These are phyloP conservation scores for Galaxias olidus DNA, from an alignment of 2,797 vertebrate genomes.

Conservation along the genomic window DNA sequence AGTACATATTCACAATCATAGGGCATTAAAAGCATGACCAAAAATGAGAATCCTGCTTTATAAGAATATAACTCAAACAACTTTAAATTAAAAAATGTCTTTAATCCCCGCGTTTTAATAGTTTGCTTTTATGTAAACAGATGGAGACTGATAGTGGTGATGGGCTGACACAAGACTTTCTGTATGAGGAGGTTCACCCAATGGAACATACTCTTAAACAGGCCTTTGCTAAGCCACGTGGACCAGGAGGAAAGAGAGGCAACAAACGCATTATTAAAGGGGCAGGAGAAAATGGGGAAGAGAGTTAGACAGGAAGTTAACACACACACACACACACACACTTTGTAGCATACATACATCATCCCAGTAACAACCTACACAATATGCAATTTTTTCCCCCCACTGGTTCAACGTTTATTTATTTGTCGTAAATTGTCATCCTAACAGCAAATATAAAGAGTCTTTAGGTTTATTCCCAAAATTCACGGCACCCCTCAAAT, in stretches of 20 bases:
- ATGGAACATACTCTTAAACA: constrained; percentile 96
- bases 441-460: too few species aligned
- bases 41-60: too few species aligned
- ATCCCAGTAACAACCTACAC: constrained; percentile 28
- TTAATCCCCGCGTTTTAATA: background rate
- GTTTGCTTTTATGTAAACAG: constrained; percentile 58
- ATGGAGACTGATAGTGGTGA: constrained; percentile 94
- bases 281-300: constrained; percentile 88
- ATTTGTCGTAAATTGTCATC: too few species aligned
- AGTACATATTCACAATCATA: background rate
- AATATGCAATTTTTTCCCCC: constrained; percentile 47
- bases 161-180: constrained; percentile 90
- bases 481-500: too few species aligned
- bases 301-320: constrained; percentile 78
- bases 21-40: too few species aligned
- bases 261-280: constrained; percentile 95
- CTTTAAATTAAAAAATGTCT: too few species aligned
- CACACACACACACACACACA: constrained; percentile 12
- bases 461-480: too few species aligned
- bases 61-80: too few species aligned
- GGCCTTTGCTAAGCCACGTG: constrained; percentile 94
- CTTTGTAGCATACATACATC: constrained; percentile 13
- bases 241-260: constrained; percentile 92
- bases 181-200: constrained; percentile 97
- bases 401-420: too few species aligned